phyloP scores from a whole-genome alignment of 1,140 invertebrate species.

The Rhynchophorus ferrugineus region DNA sequence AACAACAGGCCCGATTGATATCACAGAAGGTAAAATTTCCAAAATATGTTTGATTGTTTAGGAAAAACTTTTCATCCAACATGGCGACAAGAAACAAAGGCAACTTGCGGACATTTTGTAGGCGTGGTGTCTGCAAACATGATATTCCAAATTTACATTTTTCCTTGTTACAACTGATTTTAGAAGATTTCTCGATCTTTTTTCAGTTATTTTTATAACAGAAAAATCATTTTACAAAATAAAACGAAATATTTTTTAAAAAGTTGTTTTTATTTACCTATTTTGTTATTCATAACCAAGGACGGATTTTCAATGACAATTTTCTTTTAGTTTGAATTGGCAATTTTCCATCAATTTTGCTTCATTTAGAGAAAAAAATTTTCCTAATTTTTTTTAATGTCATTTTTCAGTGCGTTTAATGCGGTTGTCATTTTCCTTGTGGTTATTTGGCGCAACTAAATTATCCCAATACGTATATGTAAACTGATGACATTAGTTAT shows the following conservation, averaged over 20 bases:
- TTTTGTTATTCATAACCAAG: slow-evolving; percentile 3
- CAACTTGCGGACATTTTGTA: slow-evolving; percentile 37
- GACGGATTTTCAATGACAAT: not conserved
- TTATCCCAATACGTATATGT: no score
- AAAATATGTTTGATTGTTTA: slow-evolving; percentile 42
- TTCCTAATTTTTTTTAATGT: no score
- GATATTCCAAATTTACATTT: slow-evolving; percentile 13
- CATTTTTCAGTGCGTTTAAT: no score
- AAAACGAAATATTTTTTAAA: slow-evolving; percentile 16
- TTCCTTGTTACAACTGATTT: not conserved
- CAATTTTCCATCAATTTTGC: no score
- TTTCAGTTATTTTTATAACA: slow-evolving; percentile 3
- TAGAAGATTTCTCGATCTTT: not conserved
- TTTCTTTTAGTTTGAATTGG: not conserved
- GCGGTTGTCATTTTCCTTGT: no score
- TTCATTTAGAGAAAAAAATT: no score
- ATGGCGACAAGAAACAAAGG: slow-evolving; percentile 38
- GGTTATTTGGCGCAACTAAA: no score
- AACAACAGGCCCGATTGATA: slow-evolving; percentile 28
- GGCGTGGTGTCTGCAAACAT: slow-evolving; percentile 32
- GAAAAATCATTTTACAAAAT: slow-evolving; percentile 7
- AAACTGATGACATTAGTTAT: no score
- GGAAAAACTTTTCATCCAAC: slow-evolving; percentile 37
- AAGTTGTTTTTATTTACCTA: slow-evolving; percentile 28
- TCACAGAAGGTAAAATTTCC: slow-evolving; percentile 39